Percentiles rank a stretch among this genome's conserved stretches.
Evolutionary conservation across 2,888 invertebrate species (phyloP).

Genomic region (Diaprepes abbreviatus): DNA sequence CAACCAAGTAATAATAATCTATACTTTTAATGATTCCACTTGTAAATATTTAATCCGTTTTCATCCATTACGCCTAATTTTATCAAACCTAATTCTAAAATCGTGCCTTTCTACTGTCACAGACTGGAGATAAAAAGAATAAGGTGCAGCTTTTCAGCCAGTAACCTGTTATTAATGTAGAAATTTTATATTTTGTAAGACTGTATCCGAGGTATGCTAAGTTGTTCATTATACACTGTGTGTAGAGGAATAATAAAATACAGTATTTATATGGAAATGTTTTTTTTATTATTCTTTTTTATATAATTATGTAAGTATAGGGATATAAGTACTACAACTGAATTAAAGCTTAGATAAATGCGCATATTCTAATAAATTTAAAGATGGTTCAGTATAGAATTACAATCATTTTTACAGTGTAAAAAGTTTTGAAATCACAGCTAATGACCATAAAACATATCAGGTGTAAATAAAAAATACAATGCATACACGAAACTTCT

Average conservation of each 20-base stretch:
- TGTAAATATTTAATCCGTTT: too few relatives aligned
- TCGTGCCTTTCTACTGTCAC: not conserved
- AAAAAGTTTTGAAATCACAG: too few relatives aligned
- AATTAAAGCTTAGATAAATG: not conserved
- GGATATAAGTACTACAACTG: not conserved
- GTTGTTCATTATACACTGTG: slow-evolving; percentile 26
- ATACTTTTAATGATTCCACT: too few relatives aligned
- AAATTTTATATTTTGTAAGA: slow-evolving; percentile 24
- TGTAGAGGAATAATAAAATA: slow-evolving; percentile 23
- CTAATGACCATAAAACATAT: too few relatives aligned
- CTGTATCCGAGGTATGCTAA: slow-evolving; percentile 19
- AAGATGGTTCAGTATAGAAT: not conserved
- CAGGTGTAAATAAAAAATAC: too few relatives aligned
- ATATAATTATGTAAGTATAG: not conserved
- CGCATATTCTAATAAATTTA: not conserved
- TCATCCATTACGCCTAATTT: not conserved
- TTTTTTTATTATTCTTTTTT: slow-evolving; percentile 1
- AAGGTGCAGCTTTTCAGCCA: slow-evolving; percentile 2
- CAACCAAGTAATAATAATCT: too few relatives aligned
- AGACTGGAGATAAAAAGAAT: slow-evolving; percentile 4
- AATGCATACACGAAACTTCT: too few relatives aligned
- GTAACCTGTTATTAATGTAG: not conserved
- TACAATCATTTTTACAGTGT: too few relatives aligned
- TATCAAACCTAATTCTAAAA: slow-evolving; percentile 9
- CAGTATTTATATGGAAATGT: slow-evolving; percentile 8